Evolutionary conservation across 1,140 invertebrate species (phyloP), one percentile per base, ranked within the genome.

Genomic region (Condylostylus longicornis): DNA sequence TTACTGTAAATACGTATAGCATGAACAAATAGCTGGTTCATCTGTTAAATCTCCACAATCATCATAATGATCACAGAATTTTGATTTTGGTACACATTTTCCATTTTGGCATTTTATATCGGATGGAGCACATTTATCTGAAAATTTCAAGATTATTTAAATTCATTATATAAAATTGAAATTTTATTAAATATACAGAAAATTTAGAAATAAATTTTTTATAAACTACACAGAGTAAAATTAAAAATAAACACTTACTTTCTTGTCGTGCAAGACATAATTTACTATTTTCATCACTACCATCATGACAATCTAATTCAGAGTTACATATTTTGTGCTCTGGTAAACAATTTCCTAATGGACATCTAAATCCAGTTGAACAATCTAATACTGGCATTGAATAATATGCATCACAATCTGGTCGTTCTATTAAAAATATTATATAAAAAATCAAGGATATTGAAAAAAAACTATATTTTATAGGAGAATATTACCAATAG

Each of bases 31-130:
- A 0, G 55, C 47, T 0, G 80, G 76, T 51, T 87, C 83, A 48
- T 87, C 83, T 5, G 68, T 70, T 17, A 64, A 63, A 50, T 85
- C 80, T 1, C 59, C 64, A 46, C 83, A 87, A 45, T 86, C 75
- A 7, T 69, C 51, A 1, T 55, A 53, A 6, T 68, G 67, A 45
- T 86, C 68, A 46, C 76, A 81, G 41, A 80, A 83, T 21, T 62
- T 53, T 10, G 64, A 62, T 51, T 81, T 82, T 0, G 68, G 52
- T n/a, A 83, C 50, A 47, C 82, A 85, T 33, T 67, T 63, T 4
- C 71, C 71, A 42, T 72, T 74, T 2, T 50, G 52, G 47, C 82
- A 86, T 49, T 68, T 72, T 34, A 84, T 53, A 45, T 82, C 64
- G 0, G 66, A 64, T 7, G 54, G 53, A 2, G 30, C 42, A 36